Conservation (phyloP, 2,113 vertebrate species). For the Conger conger region DNA sequence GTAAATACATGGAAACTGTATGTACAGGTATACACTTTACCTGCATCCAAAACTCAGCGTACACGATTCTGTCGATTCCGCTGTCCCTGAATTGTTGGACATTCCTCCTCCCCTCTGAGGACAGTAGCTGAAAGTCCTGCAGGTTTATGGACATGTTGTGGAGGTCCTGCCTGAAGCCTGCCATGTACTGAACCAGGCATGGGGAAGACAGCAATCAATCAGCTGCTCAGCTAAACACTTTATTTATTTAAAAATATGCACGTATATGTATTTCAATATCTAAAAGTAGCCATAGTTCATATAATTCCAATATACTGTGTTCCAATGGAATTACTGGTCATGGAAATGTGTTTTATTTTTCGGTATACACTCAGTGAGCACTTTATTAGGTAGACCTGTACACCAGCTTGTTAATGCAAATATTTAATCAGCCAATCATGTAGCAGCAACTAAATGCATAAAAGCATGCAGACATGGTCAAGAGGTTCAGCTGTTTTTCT, state of each 20-base stretch:
- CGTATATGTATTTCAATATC: too few relatives aligned
- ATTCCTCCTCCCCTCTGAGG: not conserved
- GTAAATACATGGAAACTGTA: too few relatives aligned
- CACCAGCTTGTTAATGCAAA: too few relatives aligned
- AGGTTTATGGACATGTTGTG: slow-evolving; percentile 14
- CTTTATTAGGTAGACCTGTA: too few relatives aligned
- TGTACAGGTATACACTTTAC: slow-evolving; percentile 2
- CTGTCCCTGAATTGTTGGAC: slow-evolving; percentile 8
- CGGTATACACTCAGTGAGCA: too few relatives aligned
- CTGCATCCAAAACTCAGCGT: not conserved
- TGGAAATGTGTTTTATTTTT: not conserved
- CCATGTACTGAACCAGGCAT: slow-evolving; percentile 4
- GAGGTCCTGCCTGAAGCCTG: not conserved
- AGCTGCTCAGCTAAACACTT: not conserved
- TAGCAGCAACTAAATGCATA: too few relatives aligned
- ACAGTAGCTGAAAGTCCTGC: slow-evolving; percentile 3
- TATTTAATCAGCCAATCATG: too few relatives aligned
- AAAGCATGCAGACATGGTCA: too few relatives aligned
- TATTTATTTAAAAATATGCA: too few relatives aligned
- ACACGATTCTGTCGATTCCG: not conserved
- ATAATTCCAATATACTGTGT: not conserved
- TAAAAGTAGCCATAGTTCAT: too few relatives aligned
- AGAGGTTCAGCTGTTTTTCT: too few relatives aligned
- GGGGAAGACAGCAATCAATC: not conserved
- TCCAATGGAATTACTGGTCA: too few relatives aligned